These are phyloP conservation scores for Epistrophella euchroma DNA, from an alignment of 2,888 invertebrate genomes.

Conservation along the genomic window DNA sequence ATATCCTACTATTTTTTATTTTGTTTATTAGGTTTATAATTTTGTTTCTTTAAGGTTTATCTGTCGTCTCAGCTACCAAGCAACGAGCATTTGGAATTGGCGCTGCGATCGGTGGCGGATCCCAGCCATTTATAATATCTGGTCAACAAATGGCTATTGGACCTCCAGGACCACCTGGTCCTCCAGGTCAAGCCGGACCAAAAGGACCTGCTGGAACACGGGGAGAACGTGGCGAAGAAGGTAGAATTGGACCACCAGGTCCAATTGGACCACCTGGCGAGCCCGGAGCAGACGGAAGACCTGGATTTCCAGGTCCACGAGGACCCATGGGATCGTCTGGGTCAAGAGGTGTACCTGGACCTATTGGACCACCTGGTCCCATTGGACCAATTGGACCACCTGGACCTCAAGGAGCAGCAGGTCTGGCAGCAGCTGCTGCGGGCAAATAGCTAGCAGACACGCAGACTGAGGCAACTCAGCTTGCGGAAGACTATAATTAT, in stretches of 20 bases:
- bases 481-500: background rate
- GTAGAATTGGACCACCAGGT: constrained; percentile 54
- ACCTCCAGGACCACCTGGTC: constrained; percentile 71
- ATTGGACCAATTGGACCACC: constrained; percentile 33
- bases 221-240: constrained; percentile 60
- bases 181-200: constrained; percentile 58
- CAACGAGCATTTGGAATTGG: constrained; percentile 47
- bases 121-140: constrained; percentile 24
- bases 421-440: background rate
- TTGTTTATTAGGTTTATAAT: too few relatives aligned
- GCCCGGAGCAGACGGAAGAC: constrained; percentile 57
- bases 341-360: constrained; percentile 49
- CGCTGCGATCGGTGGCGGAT: background rate
- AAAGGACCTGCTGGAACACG: constrained; percentile 48
- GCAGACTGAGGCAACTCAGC: background rate
- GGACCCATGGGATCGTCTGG: constrained; percentile 36
- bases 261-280: constrained; percentile 55
- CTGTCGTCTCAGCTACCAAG: constrained; percentile 14
- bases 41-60: background rate
- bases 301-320: constrained; percentile 49
- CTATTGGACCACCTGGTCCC: constrained; percentile 55
- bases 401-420: constrained; percentile 28
- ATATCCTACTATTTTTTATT: background rate
- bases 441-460: background rate
- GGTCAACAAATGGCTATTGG: constrained; percentile 44